Evolutionary conservation across 2,888 invertebrate genomes (phyloP).

Genomic region (Phortica okadai): DNA sequence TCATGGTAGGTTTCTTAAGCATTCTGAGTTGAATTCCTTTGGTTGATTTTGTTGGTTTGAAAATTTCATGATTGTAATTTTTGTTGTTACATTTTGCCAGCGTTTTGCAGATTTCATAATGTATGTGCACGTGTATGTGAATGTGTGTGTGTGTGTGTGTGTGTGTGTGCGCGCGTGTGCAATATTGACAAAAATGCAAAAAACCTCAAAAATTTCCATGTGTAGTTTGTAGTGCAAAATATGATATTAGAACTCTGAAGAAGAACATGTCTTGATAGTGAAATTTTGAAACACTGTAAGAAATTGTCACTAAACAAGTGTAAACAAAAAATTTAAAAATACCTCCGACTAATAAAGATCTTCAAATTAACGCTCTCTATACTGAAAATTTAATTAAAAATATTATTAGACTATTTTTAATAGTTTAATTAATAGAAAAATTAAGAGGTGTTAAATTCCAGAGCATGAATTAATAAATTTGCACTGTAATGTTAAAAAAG

Average conservation of each 20-base stretch:
- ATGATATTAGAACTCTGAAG: constrained; percentile 8
- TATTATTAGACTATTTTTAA: too few relatives aligned
- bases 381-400: too few relatives aligned
- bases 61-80: constrained; percentile 25
- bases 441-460: too few relatives aligned
- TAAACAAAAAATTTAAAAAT: too few relatives aligned
- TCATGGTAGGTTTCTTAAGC: not conserved
- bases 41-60: constrained; percentile 25
- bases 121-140: not conserved
- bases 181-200: constrained; percentile 17
- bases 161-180: constrained; percentile 32
- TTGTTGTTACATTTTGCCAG: constrained; percentile 8
- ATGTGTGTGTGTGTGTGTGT: constrained; percentile 34
- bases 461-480: too few relatives aligned
- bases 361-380: too few relatives aligned
- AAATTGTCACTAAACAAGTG: not conserved
- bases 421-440: too few relatives aligned
- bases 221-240: constrained; percentile 12
- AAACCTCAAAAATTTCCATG: not conserved
- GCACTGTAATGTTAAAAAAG: too few relatives aligned
- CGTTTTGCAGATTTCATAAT: constrained; percentile 12
- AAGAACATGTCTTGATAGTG: not conserved
- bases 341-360: too few relatives aligned
- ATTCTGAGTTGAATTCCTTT: constrained; percentile 15
- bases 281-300: constrained; percentile 1